Base-by-base conservation (phyloP, 2,113 vertebrate genomes). In the Ictalurus furcatus region DNA sequence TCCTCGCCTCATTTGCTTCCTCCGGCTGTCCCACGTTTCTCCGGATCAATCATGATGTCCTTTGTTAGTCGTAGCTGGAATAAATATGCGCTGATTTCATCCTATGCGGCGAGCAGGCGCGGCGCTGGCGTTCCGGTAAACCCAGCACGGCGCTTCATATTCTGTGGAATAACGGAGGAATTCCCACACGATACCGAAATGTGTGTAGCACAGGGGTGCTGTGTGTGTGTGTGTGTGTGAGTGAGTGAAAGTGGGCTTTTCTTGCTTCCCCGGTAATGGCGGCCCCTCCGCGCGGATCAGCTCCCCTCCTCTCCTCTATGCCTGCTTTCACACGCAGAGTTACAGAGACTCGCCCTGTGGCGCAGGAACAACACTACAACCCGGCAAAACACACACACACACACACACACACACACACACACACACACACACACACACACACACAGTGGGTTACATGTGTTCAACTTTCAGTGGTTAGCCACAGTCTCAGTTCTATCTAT, bases 281-380 rank as follows among this genome's bases (percentile, higher is more conserved):
- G 95, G 95, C 94, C 94, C 91, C 48, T 88, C 93, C 94, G 93
- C 94, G 94, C 90, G 94, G 93, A 93, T 92, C 88, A 48, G 65
- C 76, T 88, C 84, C 83, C 56, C 86, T 87, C 86, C 88, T 84
- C 87, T 88, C 80, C 12, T 25, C 67, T 76, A 56, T 21, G 91
- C 94, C 93, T 94, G 40, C 74, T 93, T 95, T 94, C 94, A 95
- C 94, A 94, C 85, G 69, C 93, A 92, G 92, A 93, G 94, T 94
- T 90, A 92, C 90, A 90, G 93, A 95, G 94, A 95, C 94, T 95
- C 95, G 95, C 95, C 95, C 95, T 95, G 96, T 94, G 95, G 96
- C 95, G 94, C 94, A 92, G 92, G 92, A 92, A 93, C 94, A 93
- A 94, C 93, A 95, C 94, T 95, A 95, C 95, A 96, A 93, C 93